phyloP scores from a whole-genome alignment of 2,113 vertebrate species.

The Choloepus hoffmanni region DNA sequence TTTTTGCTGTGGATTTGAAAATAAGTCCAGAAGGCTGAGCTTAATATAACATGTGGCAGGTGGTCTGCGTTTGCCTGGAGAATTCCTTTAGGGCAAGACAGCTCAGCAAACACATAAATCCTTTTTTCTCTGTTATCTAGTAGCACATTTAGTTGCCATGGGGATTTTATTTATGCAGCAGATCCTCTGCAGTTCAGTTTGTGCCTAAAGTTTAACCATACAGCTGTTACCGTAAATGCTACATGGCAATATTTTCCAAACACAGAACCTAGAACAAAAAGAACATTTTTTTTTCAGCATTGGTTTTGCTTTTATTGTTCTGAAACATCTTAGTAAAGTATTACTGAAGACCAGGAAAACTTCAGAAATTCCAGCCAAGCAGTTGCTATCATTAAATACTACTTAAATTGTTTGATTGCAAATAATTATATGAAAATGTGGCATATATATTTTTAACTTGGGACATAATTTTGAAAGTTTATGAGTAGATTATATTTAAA shows the following conservation, averaged over 20 bases:
- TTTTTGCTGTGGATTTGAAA: constrained; percentile 87
- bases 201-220: constrained; percentile 91
- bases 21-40: constrained; percentile 90
- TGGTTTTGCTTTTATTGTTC: constrained; percentile 84
- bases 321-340: constrained; percentile 82
- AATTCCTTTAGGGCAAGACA: constrained; percentile 94
- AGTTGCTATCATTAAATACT: constrained; percentile 27
- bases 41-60: constrained; percentile 94
- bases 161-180: constrained; percentile 94
- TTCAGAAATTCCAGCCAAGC: constrained; percentile 74
- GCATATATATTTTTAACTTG: constrained; percentile 58
- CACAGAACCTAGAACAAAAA: constrained; percentile 86
- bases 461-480: constrained; percentile 39
- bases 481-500: constrained; percentile 43
- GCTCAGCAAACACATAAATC: constrained; percentile 95
- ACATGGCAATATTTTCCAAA: constrained; percentile 90
- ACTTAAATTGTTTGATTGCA: constrained; percentile 69
- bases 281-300: constrained; percentile 80
- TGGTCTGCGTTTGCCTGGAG: constrained; percentile 93
- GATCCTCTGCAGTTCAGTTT: constrained; percentile 91
- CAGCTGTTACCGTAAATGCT: constrained; percentile 90
- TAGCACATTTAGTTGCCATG: constrained; percentile 94
- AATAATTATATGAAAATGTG: constrained; percentile 65
- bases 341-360: constrained; percentile 71
- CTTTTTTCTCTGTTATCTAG: constrained; percentile 92